These are phyloP conservation scores for Polyommatus icarus DNA, from an alignment of 2,888 invertebrate species.

Conservation along the genomic window DNA sequence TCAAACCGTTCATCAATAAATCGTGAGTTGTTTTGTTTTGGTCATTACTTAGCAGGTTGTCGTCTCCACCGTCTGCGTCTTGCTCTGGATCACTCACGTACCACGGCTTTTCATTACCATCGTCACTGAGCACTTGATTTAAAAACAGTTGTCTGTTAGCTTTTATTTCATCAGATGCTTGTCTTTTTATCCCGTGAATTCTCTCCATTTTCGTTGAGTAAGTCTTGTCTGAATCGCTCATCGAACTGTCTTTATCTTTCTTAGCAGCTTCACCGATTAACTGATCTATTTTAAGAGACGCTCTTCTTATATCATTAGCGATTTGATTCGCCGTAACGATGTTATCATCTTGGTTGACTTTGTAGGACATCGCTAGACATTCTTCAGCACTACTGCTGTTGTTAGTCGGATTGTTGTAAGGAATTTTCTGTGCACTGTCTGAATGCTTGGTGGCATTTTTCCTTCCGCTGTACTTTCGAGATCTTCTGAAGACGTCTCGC, in stretches of 20 bases:
- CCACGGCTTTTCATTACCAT: slow-evolving; percentile 72
- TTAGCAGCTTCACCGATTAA: slow-evolving; percentile 71
- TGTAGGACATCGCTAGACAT: slow-evolving; percentile 73
- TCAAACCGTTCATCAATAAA: slow-evolving; percentile 57
- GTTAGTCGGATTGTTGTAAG: slow-evolving; percentile 60
- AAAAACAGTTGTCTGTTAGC: slow-evolving; percentile 71
- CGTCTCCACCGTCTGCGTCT: slow-evolving; percentile 65
- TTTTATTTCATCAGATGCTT: slow-evolving; percentile 72
- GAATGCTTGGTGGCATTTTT: slow-evolving; percentile 65
- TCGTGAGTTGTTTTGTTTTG: slow-evolving; percentile 69
- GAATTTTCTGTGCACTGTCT: slow-evolving; percentile 59
- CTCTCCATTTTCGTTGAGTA: slow-evolving; percentile 80
- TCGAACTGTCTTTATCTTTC: slow-evolving; percentile 55
- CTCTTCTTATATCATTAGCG: slow-evolving; percentile 78
- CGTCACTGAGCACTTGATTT: slow-evolving; percentile 69
- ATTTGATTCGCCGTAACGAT: slow-evolving; percentile 79
- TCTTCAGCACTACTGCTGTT: slow-evolving; percentile 75
- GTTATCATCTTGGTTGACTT: slow-evolving; percentile 77
- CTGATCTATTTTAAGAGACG: slow-evolving; percentile 80
- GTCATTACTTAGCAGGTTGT: slow-evolving; percentile 55
- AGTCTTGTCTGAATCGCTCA: slow-evolving; percentile 70
- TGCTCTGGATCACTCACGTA: slow-evolving; percentile 77
- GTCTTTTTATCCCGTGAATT: slow-evolving; percentile 79
- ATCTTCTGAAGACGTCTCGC: slow-evolving; percentile 74
- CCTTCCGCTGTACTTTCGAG: slow-evolving; percentile 74